Evolutionary conservation across 2,888 invertebrate genomes (phyloP), one percentile per base, ranked within the genome.

Genomic region (Podotricha telesiphe): DNA sequence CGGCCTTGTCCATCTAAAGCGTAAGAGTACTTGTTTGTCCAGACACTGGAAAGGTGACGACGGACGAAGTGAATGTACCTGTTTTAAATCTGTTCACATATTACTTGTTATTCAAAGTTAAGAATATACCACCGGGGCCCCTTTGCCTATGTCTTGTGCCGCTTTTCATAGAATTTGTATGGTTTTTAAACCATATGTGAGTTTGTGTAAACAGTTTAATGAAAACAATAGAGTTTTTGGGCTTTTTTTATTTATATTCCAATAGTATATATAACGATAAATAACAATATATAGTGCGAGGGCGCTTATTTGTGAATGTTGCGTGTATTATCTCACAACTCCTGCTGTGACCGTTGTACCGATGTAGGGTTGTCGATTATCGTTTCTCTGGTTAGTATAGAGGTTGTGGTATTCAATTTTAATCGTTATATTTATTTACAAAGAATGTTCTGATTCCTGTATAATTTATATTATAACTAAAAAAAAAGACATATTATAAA

Each of bases 301-400:
- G 70, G 58, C 65, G 61, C 59, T 74, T 68, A 69, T 67, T 68
- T 56, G 66, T 73, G 73, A 71, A 75, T 71, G 76, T 68, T 61
- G 70, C 70, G 63, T 73, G 65, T 73, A 74, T 74, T 74, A 76
- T 75, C 70, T 64, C 55, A 68, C 73, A 68, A 71, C 72, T 69
- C 69, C 62, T 71, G 62, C 73, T 73, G 70, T 59, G 70, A 70
- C 72, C 64, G 66, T 66, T 71, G 74, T 67, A 63, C 68, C 47
- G 53, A 67, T 17, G 56, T 58, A 73, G 73, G 73, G 73, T 10
- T 72, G 68, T 22, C 69, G 17, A 15, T 22, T 61, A 13, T 22
- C 11, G 22, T 56, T 19, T 56, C 13, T 58, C n/a, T 6, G n/a
- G 4, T 10, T 34, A 15, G n/a, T 42, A 20, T 56, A 15, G 5